Evolutionary conservation across 2,113 vertebrate genomes (phyloP).

Genomic region (Oncorhynchus mykiss): DNA sequence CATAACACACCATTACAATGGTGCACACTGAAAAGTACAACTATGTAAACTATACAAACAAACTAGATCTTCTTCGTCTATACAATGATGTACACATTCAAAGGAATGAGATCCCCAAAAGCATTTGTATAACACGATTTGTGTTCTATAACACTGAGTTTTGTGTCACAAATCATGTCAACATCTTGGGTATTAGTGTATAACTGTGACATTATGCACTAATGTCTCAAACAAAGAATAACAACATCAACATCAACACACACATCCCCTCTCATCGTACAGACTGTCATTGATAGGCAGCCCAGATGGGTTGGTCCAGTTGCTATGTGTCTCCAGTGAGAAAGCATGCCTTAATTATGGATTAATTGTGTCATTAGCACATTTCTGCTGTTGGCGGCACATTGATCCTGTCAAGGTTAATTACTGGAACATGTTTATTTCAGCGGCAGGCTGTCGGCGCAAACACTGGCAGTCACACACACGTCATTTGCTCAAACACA

Average conservation of each 20-base stretch:
- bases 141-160: not conserved
- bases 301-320: not conserved
- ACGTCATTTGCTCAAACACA: constrained; percentile 61
- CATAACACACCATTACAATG: not conserved
- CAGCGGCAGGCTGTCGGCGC: constrained; percentile 73
- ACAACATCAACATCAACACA: not conserved
- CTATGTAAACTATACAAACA: not conserved
- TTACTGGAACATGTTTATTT: constrained; percentile 96
- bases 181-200: not conserved
- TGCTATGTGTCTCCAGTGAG: constrained; percentile 78
- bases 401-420: constrained; percentile 98
- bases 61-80: not conserved
- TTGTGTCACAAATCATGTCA: not conserved
- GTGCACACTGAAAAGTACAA: not conserved
- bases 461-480: constrained; percentile 53
- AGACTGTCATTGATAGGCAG: not conserved
- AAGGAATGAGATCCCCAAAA: not conserved
- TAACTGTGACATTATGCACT: not conserved
- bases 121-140: not conserved
- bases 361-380: constrained; percentile 91
- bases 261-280: not conserved
- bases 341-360: constrained; percentile 96
- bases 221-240: not conserved
- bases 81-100: not conserved
- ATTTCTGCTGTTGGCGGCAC: constrained; percentile 86